phyloP scores from a whole-genome alignment of 2,113 vertebrate species.

The Zosterops borbonicus region DNA sequence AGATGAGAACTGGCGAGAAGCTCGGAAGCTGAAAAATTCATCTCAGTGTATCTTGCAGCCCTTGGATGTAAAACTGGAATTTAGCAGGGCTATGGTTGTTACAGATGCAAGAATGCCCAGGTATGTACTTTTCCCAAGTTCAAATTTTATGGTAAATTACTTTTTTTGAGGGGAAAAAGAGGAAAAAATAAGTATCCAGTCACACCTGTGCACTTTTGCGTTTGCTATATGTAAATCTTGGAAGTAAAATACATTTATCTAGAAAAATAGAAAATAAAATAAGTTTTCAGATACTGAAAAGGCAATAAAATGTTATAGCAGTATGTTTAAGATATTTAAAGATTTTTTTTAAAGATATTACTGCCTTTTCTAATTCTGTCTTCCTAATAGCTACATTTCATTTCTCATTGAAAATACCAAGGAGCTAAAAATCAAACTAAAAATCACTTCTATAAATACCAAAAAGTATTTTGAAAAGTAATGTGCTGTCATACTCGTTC shows the following conservation, averaged over 20 bases:
- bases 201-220: background rate
- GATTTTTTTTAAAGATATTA: background rate
- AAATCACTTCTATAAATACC: background rate
- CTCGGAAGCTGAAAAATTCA: conserved; percentile 84
- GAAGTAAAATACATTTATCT: background rate
- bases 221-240: background rate
- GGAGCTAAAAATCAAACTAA: background rate
- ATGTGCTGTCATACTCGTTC: background rate
- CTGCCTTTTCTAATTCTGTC: background rate
- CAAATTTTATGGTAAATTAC: background rate
- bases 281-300: background rate
- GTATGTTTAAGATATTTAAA: background rate
- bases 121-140: conserved; percentile 67
- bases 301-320: background rate
- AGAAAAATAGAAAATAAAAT: background rate
- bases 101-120: conserved; percentile 94
- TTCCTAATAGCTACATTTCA: background rate
- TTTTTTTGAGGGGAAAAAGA: background rate
- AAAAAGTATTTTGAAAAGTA: background rate
- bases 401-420: background rate
- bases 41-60: conserved; percentile 91
- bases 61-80: conserved; percentile 88
- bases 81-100: conserved; percentile 93
- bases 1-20: conserved; percentile 92
- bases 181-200: background rate